Percentiles rank a stretch among this genome's conserved stretches.
Evolutionary conservation across 2,113 vertebrate genomes (phyloP).

Genomic region (Seriola aureovittata): DNA sequence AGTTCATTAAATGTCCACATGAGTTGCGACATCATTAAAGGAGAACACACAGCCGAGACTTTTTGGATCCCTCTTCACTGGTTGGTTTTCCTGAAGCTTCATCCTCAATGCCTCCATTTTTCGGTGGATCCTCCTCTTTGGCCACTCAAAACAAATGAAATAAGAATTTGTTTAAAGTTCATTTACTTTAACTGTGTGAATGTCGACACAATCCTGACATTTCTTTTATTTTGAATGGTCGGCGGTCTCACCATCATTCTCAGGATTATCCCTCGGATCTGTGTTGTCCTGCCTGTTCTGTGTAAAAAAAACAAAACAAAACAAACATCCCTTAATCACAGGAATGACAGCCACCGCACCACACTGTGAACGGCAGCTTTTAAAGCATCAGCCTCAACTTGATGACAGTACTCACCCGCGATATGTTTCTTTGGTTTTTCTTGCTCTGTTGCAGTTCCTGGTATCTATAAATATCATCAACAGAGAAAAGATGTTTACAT

Average conservation of each 20-base stretch:
- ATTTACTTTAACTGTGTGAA: neutral
- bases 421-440: constrained; percentile 32
- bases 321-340: neutral
- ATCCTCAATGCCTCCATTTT: neutral
- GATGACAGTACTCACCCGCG: constrained; percentile 60
- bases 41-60: constrained; percentile 76
- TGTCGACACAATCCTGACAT: neutral
- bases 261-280: neutral
- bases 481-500: neutral
- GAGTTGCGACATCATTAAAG: constrained; percentile 60
- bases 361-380: neutral
- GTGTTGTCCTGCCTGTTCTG: constrained; percentile 23
- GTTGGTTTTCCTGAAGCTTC: neutral
- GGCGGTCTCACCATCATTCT: constrained; percentile 47
- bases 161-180: neutral
- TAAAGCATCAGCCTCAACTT: neutral
- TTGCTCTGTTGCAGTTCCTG: constrained; percentile 66
- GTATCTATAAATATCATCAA: constrained; percentile 68
- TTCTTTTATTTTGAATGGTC: neutral
- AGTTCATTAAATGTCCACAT: neutral
- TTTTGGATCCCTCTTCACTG: constrained; percentile 47
- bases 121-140: constrained; percentile 13
- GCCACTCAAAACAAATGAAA: constrained; percentile 54
- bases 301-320: constrained; percentile 1
- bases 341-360: neutral